A percentile compares a stretch with the other conserved stretches of the same genome.
Evolutionary conservation across 2,888 invertebrate species (phyloP).

Genomic region (Elmis aenea): DNA sequence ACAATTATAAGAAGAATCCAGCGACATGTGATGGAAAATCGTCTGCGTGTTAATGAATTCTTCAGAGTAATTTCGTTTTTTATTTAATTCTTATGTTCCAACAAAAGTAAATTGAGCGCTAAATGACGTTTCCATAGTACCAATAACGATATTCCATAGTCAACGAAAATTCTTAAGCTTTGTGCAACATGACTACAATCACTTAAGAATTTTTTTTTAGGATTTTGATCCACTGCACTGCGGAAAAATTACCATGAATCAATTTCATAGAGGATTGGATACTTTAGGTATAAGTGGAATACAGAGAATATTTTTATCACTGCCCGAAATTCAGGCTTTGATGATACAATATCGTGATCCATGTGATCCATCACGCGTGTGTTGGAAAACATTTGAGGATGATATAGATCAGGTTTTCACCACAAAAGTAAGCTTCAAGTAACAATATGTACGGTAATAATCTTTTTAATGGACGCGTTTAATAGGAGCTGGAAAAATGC

Average conservation of each 20-base stretch:
- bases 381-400: conserved; percentile 73
- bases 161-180: no score
- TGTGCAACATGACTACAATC: no score
- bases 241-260: conserved; percentile 64
- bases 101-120: no score
- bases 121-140: neutral
- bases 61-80: conserved; percentile 59
- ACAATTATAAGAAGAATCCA: conserved; percentile 62
- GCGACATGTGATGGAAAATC: conserved; percentile 58
- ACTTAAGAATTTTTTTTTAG: conserved; percentile 40
- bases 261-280: conserved; percentile 68
- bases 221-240: conserved; percentile 64
- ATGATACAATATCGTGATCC: conserved; percentile 66
- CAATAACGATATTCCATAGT: no score
- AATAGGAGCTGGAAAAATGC: conserved; percentile 57
- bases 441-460: neutral
- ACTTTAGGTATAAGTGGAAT: conserved; percentile 59
- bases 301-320: conserved; percentile 53
- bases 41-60: conserved; percentile 63
- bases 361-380: conserved; percentile 61
- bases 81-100: no score
- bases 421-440: conserved; percentile 31
- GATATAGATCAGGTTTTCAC: conserved; percentile 65
- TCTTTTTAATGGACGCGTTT: conserved; percentile 9
- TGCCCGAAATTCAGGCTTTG: conserved; percentile 60